Evolutionary conservation across 2,888 invertebrate species (phyloP), one percentile per base, ranked within the genome.

Genomic region (Pristionchus entomophagus): DNA sequence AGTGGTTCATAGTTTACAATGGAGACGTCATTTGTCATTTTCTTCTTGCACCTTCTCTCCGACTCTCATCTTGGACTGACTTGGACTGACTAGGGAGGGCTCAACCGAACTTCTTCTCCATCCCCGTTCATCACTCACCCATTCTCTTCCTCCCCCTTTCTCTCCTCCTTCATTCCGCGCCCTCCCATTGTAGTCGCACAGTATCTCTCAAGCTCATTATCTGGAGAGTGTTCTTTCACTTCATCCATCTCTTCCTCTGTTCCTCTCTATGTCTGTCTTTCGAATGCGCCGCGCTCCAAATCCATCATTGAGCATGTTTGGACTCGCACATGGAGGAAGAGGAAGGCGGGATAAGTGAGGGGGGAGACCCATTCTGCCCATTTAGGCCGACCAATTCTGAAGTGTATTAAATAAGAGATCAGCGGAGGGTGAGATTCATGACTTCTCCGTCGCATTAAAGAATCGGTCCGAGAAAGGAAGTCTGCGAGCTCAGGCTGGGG

Each of bases 1-100:
- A 41, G 35, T 80, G 51, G 78, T 80, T 80, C 78, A 80, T 51
- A 80, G 78, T 80, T 80, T 80, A 80, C 78, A 80, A 51, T 80
- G 78, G 78, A 10, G 49, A 80, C 78, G 49, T 80, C 51, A 51
- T 51, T 51, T 51, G 51, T 80, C 51, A 51, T 80, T 80, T 80
- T 80, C 78, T 51, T 80, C 78, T 51, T 51, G 29, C 51, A 51
- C 78, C 51, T n/a, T n/a, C n/a, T n/a, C n/a, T 80, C 78, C 12
- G 78, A 4, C 29, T 80, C 78, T 80, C 51, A 49, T 32, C 78
- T 80, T 51, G 78, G 49, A 51, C 51, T 17, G 41, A 14, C 8
- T 14, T 45, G n/a, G 45, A 45, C 45, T 45, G 49, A 49, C 51
- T 80, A 29, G 51, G 32, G 32, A 80, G 35, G 49, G 78, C 78